Base-by-base conservation (phyloP, 35 echinoderm and acorn worm species). In the Apostichopus japonicus region DNA sequence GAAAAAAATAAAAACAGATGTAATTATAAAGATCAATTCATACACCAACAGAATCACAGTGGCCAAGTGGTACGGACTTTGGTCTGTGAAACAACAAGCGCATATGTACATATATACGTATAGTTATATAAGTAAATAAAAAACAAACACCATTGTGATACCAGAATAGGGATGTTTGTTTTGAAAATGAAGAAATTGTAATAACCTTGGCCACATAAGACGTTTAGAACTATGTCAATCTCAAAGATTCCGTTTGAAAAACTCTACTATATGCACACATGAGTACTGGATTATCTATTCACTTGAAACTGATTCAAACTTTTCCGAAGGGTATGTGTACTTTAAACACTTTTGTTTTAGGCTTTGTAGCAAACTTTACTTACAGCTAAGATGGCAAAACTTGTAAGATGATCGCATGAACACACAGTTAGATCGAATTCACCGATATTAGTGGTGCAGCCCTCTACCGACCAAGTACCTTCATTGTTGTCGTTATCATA, bases 391-490 rank as follows among this genome's bases (percentile, higher is more conserved):
- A 87, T 55, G 59, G 83, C 83, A 24, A 87, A 87, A 65, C 52
- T 87, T 65, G 83, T 55, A 56, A 87, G 23, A 55, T 55, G 83
- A 61, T 87, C 23, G 17, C 83, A 87, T 10, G 53, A 59, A 65
- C 83, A 87, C 7, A 87, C 83, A 57, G 83, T 87, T 19, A 87
- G 54, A 24, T 87, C 22, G 7, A 21, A 65, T 87, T 87, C 83
- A 65, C 61, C 83, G 13, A 17, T 5, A 10, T 25, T 22, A 17
- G 10, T 87, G 56, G 9, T 55, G 22, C 83, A 87, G 4, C 83
- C 83, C 6, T 87, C 55, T 10, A 4, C 61, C 17, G 83, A 87
- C 83, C 83, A 87, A 55, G 52, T 16, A 22, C 83, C 83, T 59
- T 87, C 54, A 17, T 25, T 24, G 6, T 6, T 61, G 23, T 59